phyloP scores from a whole-genome alignment of 2,113 vertebrate species.

The Prionailurus viverrinus region DNA sequence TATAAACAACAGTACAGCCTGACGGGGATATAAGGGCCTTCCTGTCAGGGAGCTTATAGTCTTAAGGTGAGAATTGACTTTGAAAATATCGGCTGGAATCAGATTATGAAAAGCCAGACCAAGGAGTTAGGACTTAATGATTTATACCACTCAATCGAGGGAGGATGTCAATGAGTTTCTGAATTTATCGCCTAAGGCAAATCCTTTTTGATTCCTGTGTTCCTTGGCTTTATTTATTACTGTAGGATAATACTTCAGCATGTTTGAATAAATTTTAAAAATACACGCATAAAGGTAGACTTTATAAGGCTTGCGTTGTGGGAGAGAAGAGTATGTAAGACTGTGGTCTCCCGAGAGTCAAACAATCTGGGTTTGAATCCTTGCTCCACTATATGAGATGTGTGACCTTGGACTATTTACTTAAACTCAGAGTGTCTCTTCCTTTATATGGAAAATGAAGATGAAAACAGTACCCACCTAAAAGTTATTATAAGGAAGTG shows the following conservation, averaged over 20 bases:
- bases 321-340: not conserved
- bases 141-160: not conserved
- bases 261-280: conserved; percentile 55
- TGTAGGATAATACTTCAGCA: not conserved
- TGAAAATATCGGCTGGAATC: not conserved
- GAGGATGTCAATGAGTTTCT: not conserved
- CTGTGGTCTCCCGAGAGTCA: not conserved
- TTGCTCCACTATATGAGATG: not conserved
- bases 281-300: not conserved
- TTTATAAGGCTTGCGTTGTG: not conserved
- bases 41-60: not conserved
- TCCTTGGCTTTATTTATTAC: conserved; percentile 41
- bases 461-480: not conserved
- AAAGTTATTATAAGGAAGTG: conserved; percentile 2
- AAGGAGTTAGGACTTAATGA: not conserved
- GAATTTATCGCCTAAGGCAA: conserved; percentile 19
- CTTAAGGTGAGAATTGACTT: conserved; percentile 41
- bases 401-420: not conserved
- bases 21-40: not conserved
- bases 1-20: not conserved
- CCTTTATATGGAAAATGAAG: not conserved
- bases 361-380: not conserved
- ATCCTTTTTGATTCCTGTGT: not conserved
- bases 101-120: not conserved
- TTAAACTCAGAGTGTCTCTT: not conserved